A percentile compares a stretch with the other conserved stretches of the same genome.
phyloP scores from a whole-genome alignment of 2,888 invertebrate species.

The Bellardia pandia region DNA sequence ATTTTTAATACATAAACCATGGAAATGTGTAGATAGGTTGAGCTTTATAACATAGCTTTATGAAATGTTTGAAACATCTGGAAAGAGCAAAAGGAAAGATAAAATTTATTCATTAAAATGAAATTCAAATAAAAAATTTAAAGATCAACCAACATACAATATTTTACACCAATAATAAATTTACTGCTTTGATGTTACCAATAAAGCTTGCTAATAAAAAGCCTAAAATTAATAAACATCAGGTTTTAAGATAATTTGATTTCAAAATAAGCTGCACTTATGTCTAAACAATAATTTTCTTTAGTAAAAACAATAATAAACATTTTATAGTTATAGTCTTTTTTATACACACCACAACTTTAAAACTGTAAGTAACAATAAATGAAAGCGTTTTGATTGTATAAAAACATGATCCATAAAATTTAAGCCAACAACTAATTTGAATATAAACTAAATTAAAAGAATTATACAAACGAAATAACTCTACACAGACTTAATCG shows the following conservation, averaged over 20 bases:
- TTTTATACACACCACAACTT: neutral
- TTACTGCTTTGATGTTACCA: neutral
- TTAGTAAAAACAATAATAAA: too few relatives aligned
- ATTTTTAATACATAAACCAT: conserved; percentile 45
- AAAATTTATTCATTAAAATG: neutral
- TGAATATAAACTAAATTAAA: neutral
- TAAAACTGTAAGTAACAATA: neutral
- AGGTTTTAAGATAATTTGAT: neutral
- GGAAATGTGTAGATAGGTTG: conserved; percentile 13
- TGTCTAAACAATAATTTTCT: neutral
- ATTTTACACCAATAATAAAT: too few relatives aligned
- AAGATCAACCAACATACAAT: neutral
- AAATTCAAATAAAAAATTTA: neutral
- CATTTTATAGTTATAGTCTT: too few relatives aligned
- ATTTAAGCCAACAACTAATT: neutral
- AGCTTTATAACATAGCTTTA: neutral
- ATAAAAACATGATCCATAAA: neutral
- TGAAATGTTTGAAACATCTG: conserved; percentile 4
- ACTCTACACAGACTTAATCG: neutral
- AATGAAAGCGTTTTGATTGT: neutral
- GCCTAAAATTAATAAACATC: too few relatives aligned
- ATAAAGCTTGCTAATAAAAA: neutral
- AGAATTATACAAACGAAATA: neutral
- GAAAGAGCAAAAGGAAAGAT: neutral
- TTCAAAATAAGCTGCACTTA: neutral